A percentile compares a stretch with the other conserved stretches of the same genome.
Conservation (phyloP, 2,797 vertebrate species). For the Masticophis lateralis region DNA sequence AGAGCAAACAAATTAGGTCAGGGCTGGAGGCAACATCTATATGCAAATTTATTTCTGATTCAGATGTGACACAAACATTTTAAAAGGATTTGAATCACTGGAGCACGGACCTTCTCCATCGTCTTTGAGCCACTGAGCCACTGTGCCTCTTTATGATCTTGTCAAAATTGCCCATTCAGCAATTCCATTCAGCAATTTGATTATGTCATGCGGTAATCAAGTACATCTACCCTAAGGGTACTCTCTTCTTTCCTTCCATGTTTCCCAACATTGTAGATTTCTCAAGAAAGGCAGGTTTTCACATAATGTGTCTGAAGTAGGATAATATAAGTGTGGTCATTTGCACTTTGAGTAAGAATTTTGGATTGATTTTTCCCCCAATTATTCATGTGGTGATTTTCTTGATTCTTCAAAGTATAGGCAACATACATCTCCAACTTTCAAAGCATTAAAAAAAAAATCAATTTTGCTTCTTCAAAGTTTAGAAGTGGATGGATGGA, state of each 20-base stretch:
- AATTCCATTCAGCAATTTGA: neutral
- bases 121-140: neutral
- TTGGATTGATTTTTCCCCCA: neutral
- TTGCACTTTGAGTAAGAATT: neutral
- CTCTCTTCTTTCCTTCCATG: neutral
- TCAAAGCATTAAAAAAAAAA: too few species aligned
- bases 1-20: neutral
- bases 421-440: neutral
- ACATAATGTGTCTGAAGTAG: neutral
- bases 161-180: neutral
- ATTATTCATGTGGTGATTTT: neutral
- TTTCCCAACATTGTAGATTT: neutral
- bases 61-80: neutral
- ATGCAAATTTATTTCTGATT: neutral
- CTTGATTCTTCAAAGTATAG: neutral
- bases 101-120: neutral
- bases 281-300: neutral
- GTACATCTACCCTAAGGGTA: neutral
- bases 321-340: neutral
- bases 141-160: neutral
- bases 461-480: neutral
- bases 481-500: neutral
- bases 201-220: neutral
- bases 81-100: neutral
- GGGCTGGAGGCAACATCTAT: neutral